These are phyloP conservation scores for Chloropsis cyanopogon DNA, from an alignment of 2,113 vertebrate species.

Conservation along the genomic window DNA sequence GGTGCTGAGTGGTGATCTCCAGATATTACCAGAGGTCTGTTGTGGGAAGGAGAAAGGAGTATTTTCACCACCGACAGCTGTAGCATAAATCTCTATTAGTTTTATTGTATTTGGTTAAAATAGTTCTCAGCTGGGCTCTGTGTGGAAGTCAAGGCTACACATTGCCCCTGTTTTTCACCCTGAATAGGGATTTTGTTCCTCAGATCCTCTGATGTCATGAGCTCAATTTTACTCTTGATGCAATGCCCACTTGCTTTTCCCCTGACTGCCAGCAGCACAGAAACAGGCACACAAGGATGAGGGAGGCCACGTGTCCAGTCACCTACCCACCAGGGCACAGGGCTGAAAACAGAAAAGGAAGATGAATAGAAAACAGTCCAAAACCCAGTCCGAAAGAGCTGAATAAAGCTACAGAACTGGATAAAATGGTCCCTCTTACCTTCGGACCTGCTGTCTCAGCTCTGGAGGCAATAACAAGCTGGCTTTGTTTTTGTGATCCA, in stretches of 20 bases:
- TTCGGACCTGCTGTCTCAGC: neutral
- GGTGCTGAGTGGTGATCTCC: neutral
- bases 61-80: neutral
- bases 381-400: neutral
- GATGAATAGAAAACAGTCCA: neutral
- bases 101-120: constrained; percentile 9
- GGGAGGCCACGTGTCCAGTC: neutral
- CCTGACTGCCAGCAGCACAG: neutral
- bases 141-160: neutral
- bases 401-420: constrained; percentile 10
- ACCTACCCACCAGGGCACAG: neutral
- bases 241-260: neutral
- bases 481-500: neutral
- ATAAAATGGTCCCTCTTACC: neutral
- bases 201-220: neutral
- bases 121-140: neutral
- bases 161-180: neutral
- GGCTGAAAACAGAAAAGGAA: neutral
- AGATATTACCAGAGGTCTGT: neutral
- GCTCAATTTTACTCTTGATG: neutral
- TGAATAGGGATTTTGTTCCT: constrained; percentile 39
- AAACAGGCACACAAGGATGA: neutral
- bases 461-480: neutral
- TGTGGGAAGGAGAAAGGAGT: neutral
- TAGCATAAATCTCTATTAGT: neutral